Evolutionary conservation across 2,113 vertebrate species (phyloP).

Genomic region (Cygnus buccinator): DNA sequence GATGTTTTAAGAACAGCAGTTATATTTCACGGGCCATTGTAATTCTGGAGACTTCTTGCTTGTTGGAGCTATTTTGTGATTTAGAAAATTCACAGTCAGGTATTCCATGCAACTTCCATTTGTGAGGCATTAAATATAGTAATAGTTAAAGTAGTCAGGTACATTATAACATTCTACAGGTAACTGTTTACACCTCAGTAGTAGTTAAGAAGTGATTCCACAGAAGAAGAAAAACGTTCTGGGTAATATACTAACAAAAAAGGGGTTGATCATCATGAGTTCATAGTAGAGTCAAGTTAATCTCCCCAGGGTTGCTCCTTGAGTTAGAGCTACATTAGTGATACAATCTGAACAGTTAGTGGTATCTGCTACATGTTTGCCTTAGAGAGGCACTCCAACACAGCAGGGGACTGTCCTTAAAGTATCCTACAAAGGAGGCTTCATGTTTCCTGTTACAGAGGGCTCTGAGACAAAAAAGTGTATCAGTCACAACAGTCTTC

Average conservation of each 20-base stretch:
- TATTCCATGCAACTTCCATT: not conserved
- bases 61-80: not conserved
- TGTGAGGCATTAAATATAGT: not conserved
- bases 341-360: not conserved
- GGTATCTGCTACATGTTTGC: not conserved
- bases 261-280: not conserved
- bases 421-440: not conserved
- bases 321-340: not conserved
- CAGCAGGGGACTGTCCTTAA: not conserved
- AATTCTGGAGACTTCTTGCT: not conserved
- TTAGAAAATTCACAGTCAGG: not conserved
- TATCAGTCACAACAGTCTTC: not conserved
- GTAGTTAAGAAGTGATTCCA: not conserved
- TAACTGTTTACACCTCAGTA: not conserved
- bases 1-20: not conserved
- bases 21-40: not conserved
- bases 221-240: not conserved
- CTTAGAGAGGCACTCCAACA: not conserved
- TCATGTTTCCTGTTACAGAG: not conserved
- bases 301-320: not conserved
- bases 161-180: not conserved
- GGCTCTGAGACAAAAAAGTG: not conserved
- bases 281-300: not conserved
- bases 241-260: not conserved
- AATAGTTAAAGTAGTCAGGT: not conserved